Evolutionary conservation across 2,797 vertebrate species (phyloP).

Genomic region (Aeoliscus strigatus): DNA sequence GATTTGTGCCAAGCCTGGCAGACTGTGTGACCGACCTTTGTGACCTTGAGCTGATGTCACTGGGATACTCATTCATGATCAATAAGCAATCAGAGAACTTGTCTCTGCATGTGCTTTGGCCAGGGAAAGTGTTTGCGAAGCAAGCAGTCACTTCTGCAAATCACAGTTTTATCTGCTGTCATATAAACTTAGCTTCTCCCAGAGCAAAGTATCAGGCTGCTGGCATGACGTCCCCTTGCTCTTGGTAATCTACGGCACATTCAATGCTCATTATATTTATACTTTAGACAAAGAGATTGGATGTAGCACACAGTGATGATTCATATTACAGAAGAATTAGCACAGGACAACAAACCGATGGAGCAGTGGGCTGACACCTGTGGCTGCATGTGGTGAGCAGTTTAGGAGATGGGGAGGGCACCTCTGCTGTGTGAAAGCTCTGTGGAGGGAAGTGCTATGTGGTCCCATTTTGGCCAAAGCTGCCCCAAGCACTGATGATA

Average conservation of each 20-base stretch:
- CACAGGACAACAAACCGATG: too few relatives aligned
- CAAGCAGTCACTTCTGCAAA: conserved; percentile 72
- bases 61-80: conserved; percentile 66
- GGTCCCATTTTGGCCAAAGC: too few relatives aligned
- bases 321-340: too few relatives aligned
- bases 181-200: conserved; percentile 59
- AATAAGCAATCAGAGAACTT: conserved; percentile 75
- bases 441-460: too few relatives aligned
- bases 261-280: conserved; percentile 40
- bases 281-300: too few relatives aligned
- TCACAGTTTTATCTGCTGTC: conserved; percentile 69
- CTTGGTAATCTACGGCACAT: conserved; percentile 55
- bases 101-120: conserved; percentile 48
- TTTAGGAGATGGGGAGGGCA: too few relatives aligned
- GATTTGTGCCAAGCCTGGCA: conserved; percentile 16
- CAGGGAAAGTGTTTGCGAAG: conserved; percentile 71
- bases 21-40: conserved; percentile 44
- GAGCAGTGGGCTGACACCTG: too few relatives aligned
- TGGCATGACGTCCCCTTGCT: conserved; percentile 38
- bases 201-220: conserved; percentile 35
- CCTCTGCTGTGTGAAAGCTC: too few relatives aligned
- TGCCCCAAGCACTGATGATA: too few relatives aligned
- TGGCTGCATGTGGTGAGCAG: too few relatives aligned
- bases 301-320: too few relatives aligned
- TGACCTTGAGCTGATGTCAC: conserved; percentile 57